These are phyloP conservation scores for Sarcophaga carnaria DNA, from an alignment of 2,888 invertebrate species.

Conservation along the genomic window DNA sequence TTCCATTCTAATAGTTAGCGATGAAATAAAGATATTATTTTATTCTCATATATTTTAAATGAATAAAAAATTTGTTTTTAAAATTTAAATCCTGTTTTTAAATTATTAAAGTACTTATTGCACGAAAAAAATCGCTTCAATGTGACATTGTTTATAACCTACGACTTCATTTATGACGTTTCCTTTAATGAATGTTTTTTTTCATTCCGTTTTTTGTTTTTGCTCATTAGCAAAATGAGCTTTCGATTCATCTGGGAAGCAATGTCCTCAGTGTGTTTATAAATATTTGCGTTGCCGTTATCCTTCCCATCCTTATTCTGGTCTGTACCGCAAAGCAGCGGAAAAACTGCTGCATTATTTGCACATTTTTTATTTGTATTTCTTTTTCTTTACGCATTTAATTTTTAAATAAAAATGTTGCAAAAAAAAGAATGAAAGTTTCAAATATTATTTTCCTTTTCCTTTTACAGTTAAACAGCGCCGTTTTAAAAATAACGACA, in stretches of 20 bases:
- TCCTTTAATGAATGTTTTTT: not conserved
- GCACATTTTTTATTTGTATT: constrained; percentile 6
- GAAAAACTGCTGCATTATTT: not conserved
- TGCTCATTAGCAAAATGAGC: constrained; percentile 36
- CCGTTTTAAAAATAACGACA: not conserved
- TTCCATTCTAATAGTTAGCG: too few relatives aligned
- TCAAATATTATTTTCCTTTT: not conserved
- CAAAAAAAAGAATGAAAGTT: not conserved
- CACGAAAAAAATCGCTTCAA: not conserved
- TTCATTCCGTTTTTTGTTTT: not conserved
- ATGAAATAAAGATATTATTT: too few relatives aligned
- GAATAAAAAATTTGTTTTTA: too few relatives aligned
- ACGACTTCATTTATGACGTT: constrained; percentile 2
- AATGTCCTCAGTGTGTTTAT: constrained; percentile 31
- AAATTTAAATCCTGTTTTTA: too few relatives aligned
- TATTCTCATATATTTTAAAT: too few relatives aligned
- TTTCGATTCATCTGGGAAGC: constrained; percentile 5
- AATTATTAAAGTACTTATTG: too few relatives aligned
- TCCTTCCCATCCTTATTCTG: not conserved
- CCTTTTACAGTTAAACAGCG: not conserved
- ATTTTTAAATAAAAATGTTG: not conserved
- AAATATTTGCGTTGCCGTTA: not conserved
- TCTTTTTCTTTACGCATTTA: constrained; percentile 14
- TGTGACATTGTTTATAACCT: constrained; percentile 1
- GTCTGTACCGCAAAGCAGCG: not conserved